Percentiles rank a stretch among this genome's conserved stretches.
Conservation (phyloP, 2,888 invertebrate genomes). For the Xanthia icteritia region DNA sequence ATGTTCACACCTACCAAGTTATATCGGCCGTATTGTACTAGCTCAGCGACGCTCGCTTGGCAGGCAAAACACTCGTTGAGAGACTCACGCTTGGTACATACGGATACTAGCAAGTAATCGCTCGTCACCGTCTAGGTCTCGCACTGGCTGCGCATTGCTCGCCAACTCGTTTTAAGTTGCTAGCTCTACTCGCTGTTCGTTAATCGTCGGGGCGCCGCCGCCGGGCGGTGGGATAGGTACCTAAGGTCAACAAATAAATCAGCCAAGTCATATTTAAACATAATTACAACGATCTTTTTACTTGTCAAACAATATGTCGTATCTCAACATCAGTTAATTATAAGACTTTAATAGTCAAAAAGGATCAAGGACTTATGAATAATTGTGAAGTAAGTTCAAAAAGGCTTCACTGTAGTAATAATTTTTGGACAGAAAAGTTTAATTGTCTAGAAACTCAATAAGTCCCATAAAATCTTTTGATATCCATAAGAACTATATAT, state of each 20-base stretch:
- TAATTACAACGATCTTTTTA: slow-evolving; percentile 6
- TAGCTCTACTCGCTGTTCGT: neutral
- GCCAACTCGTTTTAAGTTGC: too few relatives aligned
- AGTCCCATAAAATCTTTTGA: too few relatives aligned
- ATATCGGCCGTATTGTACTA: too few relatives aligned
- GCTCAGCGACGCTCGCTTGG: neutral
- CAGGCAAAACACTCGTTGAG: neutral
- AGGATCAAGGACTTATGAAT: neutral
- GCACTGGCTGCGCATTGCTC: neutral
- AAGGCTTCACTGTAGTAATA: too few relatives aligned
- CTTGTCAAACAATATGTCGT: slow-evolving; percentile 11
- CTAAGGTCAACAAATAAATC: neutral
- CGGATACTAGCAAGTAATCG: neutral
- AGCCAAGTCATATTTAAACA: neutral
- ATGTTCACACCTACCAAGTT: too few relatives aligned
- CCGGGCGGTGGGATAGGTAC: too few relatives aligned
- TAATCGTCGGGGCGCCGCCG: too few relatives aligned
- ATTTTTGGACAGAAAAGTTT: too few relatives aligned
- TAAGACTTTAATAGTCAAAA: neutral
- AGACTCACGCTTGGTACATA: neutral
- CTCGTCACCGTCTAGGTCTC: neutral
- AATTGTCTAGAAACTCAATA: too few relatives aligned
- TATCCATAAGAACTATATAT: too few relatives aligned
- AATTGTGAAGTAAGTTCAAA: too few relatives aligned
- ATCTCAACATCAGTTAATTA: slow-evolving; percentile 4